Evolutionary conservation across 1,140 invertebrate genomes (phyloP).

Genomic region (Phortica variegata): DNA sequence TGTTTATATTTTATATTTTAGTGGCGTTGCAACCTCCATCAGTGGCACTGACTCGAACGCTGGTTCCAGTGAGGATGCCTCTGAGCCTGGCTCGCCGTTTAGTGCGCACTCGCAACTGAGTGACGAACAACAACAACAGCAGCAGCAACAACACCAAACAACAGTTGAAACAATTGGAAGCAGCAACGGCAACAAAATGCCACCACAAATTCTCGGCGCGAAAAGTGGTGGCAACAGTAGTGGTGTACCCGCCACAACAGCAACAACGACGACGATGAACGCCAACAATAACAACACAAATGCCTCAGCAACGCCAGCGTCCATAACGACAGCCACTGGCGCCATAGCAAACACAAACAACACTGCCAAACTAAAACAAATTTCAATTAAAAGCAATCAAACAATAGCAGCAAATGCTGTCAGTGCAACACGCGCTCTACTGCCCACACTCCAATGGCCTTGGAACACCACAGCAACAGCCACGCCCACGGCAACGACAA

Average conservation of each 20-base stretch:
- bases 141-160: conserved; percentile 7
- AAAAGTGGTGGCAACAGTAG: conserved; percentile 16
- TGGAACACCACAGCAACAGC: conserved; percentile 48
- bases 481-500: conserved; percentile 23
- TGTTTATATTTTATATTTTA: conserved; percentile 49
- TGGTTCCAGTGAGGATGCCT: conserved; percentile 73
- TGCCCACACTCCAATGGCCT: conserved; percentile 42
- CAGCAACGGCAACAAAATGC: conserved; percentile 35
- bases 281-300: conserved; percentile 14
- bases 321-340: conserved; percentile 22
- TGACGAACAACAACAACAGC: conserved; percentile 33
- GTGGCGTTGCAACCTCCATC: conserved; percentile 68
- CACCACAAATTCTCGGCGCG: conserved; percentile 43
- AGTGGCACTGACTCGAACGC: conserved; percentile 70
- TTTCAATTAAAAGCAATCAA: not conserved
- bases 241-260: conserved; percentile 10
- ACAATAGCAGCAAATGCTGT: conserved; percentile 7
- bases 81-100: conserved; percentile 78
- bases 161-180: too few species aligned
- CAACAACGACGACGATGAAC: conserved; percentile 9
- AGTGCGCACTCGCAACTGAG: conserved; percentile 62
- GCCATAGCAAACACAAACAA: conserved; percentile 7
- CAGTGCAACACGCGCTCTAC: conserved; percentile 12
- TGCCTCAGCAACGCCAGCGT: conserved; percentile 20
- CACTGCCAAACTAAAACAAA: conserved; percentile 14